Evolutionary conservation across 2,113 vertebrate species (phyloP), one percentile per base, ranked within the genome.

Genomic region (Notothenia coriiceps): DNA sequence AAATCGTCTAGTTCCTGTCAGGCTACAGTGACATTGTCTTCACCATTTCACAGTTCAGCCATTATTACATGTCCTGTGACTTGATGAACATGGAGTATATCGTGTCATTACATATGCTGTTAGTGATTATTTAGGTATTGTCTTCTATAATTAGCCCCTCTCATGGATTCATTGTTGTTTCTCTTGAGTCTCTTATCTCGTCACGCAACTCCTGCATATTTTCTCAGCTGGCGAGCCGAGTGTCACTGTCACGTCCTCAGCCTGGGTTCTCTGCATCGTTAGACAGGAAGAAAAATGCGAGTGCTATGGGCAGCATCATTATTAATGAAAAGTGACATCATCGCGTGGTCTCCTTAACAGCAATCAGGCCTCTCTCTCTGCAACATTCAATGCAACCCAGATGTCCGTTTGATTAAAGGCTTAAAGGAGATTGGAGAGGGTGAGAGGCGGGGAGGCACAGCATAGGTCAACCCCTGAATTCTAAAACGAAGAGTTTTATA

Each of bases 251-350:
- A 55, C 67, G 29, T 79, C 80, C 77, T 71, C 46, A 35, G 63
- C 69, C 65, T 68, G 78, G 40, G 57, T 72, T 80, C 84, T 61
- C 82, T 40, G 69, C n/a, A 44, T 88, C 43, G 62, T 81, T 50
- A 69, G 88, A 91, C 91, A 86, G 89, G 80, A 89, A 92, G 90
- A 93, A 91, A 70, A 89, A 91, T 89, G 86, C 20, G 67, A 73
- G 82, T 44, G 83, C 83, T 82, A 83, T 86, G 89, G 88, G 86
- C 89, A 88, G 86, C 91, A 74, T 94, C 89, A 86, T 91, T 92
- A 94, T 92, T 93, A 94, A 94, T 93, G 90, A 88, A 90, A 94
- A 88, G 91, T 93, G 94, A 94, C 94, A 94, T 93, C 91, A 91
- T 91, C 70, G 91, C 88, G 90, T 92, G 91, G 92, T 91, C 89